phyloP scores from a whole-genome alignment of 2,888 invertebrate species.

The Dryocosmus kuriphilus region DNA sequence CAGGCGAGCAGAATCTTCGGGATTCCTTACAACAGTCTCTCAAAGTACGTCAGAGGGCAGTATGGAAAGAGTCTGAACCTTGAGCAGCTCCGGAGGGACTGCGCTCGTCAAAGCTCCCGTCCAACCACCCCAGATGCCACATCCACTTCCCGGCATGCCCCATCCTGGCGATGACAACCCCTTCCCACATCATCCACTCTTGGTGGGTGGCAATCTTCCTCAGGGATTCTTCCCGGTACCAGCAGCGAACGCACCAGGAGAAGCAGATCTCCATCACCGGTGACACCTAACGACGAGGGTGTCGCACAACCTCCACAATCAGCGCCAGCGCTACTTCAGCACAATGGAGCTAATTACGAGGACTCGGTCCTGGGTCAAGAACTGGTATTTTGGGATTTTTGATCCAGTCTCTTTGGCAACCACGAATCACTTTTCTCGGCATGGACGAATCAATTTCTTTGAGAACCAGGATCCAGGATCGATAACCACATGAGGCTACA shows the following conservation, averaged over 20 bases:
- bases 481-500: conserved; percentile 44
- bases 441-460: conserved; percentile 42
- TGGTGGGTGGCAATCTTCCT: conserved; percentile 78
- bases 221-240: conserved; percentile 86
- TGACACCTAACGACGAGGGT: conserved; percentile 63
- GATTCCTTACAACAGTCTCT: conserved; percentile 94
- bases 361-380: conserved; percentile 26
- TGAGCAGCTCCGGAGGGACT: conserved; percentile 92
- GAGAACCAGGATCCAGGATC: conserved; percentile 48
- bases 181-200: conserved; percentile 71
- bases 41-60: conserved; percentile 95
- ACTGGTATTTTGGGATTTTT: conserved; percentile 3
- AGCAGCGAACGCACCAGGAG: conserved; percentile 46
- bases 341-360: conserved; percentile 88
- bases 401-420: conserved; percentile 42
- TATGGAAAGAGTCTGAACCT: conserved; percentile 95
- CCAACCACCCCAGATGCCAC: conserved; percentile 69
- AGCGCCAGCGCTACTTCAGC: conserved; percentile 84
- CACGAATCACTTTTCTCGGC: conserved; percentile 45
- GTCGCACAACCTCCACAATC: conserved; percentile 81
- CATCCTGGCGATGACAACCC: conserved; percentile 68
- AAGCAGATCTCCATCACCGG: conserved; percentile 68
- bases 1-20: conserved; percentile 94
- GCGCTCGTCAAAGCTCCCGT: conserved; percentile 81
- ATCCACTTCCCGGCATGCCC: conserved; percentile 65